Evolutionary conservation across 2,797 vertebrate genomes (phyloP), one percentile per base, ranked within the genome.

Genomic region (Rhabdomys pumilio): DNA sequence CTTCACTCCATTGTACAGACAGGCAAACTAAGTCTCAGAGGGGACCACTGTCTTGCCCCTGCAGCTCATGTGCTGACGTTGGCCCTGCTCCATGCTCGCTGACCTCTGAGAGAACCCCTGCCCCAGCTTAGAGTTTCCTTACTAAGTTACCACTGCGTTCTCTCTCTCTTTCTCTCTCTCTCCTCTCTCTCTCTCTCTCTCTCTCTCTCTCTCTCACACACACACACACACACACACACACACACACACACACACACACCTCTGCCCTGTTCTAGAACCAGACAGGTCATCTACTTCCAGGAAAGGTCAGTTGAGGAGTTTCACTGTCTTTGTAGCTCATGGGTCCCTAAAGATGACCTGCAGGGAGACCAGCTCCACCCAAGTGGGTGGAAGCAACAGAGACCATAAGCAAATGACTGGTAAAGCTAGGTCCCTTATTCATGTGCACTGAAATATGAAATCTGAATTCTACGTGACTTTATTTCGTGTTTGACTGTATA

Each of bases 381-480:
- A 24, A 0, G 50, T 22, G 22, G 22, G 12, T 29, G 15, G 83
- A 95, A 81, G 72, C 88, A 57, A 61, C 53, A 75, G 61, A 94
- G 55, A 91, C 13, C 1, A 31, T 59, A 84, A 63, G 59, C 47
- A 95, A 95, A 95, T 80, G 63, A 79, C 50, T 15, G 81, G 72
- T 31, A 13, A 50, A 65, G 89, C 72, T 67, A 26, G 59, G 53
- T 61, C 84, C 84, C 96, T 85, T 82, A 84, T 57, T 88, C 87
- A 73, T n/a, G 63, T 69, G 59, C 14, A 17, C 73, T 61, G 69
- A 93, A 96, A 96, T 97, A 67, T 55, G 79, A 94, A 97, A 93
- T 96, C 92, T 90, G 90, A 91, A 96, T 96, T 90, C 95, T 92
- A 59, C 57, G 26, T 80, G 53, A 95, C 87, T 97, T 47, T 53